Evolutionary conservation across 2,888 invertebrate genomes (phyloP), one percentile per base, ranked within the genome.

Genomic region (Gisinianus flammeolus): DNA sequence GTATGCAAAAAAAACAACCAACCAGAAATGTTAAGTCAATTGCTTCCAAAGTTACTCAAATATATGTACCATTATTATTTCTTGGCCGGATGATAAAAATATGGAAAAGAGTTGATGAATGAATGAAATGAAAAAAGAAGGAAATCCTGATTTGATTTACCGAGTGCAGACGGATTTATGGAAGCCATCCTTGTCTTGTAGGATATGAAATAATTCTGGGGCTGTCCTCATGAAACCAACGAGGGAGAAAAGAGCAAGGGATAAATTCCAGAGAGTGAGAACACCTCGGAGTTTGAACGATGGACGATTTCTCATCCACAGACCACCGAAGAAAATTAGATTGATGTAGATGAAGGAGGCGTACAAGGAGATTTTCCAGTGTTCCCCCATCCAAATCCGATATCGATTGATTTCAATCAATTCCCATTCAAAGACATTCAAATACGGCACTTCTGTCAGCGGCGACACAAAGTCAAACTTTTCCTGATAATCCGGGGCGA

Each of bases 151-250:
- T 28, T 30, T 22, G 6, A 52, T 35, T 91, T 94, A 95, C 85
- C 95, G 95, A 88, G 95, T 93, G 89, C 98, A 99, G 85, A 98
- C 93, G 78, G 98, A 97, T 89, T 97, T 95, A 87, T 95, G 94
- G 85, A 98, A 90, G 81, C 98, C 97, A 87, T 96, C 93, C 87
- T 95, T 93, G 85, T 70, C 68, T 56, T 91, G 91, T 81, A 98
- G 90, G 75, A 94, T 94, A 87, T 95, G 93, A 78, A 95, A 88
- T 85, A 98, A 91, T 89, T 98, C 98, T 0, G 98, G 98, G 64
- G 96, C 91, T 80, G 97, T 97, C 85, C 98, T 91, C 83, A 92
- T 92, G 68, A 94, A 94, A 82, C 96, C 98, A 90, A 95, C 93
- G 86, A 96, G 94, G 89, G 97, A 97, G 90, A 99, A 99, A 81